Evolutionary conservation across 2,888 invertebrate genomes (phyloP), one percentile per base, ranked within the genome.

Genomic region (Gymnocheta viridis): DNA sequence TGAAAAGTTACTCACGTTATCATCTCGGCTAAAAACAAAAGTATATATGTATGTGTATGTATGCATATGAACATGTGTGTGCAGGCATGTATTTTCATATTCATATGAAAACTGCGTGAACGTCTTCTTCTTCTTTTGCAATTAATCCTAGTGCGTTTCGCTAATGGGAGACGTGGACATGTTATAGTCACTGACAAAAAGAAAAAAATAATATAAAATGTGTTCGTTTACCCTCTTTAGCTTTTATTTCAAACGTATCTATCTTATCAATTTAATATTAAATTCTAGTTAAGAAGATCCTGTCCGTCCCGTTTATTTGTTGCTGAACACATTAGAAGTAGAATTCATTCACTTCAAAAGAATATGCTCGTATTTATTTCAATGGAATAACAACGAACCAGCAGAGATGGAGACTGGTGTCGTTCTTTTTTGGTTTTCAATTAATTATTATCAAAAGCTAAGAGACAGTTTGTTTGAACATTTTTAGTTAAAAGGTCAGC

Each of bases 121-220:
- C 62, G 38, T 62, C 51, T 76, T 76, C 44, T 76, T 76, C 44
- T 51, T 73, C 35, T 49, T 54, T 74, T 64, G 19, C 22, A 66
- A 66, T 62, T 66, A 76, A 76, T 76, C 22, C 62, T 49, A n/a
- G 60, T 49, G 35, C 17, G 49, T 58, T 56, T 22, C 44, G 24
- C 35, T 41, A 62, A 27, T 62, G 19, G 14, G 7, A 62, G 9
- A 54, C 19, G 41, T 54, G 19, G 22, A 24, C 14, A 14, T 44
- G 32, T 27, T 47, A 6, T 19, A 44, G 62, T 10, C 22, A 38
- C 7, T 24, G 24, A 14, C 14, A 54, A 51, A 24, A 4, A 5
- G 32, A 32, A 22, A 47, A 19, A 47, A 41, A 41, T n/a, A n/a
- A n/a, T n/a, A n/a, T n/a, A 6, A 4, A 6, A 6, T 17, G 7